Percentiles rank a stretch among this genome's conserved stretches.
These are phyloP conservation scores for Sphyrna mokarran DNA, from an alignment of 2,113 vertebrate genomes.

Conservation along the genomic window DNA sequence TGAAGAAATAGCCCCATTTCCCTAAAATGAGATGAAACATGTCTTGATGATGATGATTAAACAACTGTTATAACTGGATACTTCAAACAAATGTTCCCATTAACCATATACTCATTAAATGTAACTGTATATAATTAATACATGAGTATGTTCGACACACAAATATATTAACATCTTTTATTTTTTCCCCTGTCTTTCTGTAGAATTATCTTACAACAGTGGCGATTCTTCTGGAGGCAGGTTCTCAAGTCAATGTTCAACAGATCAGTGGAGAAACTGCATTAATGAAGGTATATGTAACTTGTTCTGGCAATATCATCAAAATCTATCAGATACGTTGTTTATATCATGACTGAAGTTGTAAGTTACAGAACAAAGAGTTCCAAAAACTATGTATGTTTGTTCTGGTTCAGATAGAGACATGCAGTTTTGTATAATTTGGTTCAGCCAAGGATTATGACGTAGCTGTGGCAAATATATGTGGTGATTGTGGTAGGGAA, in stretches of 20 bases:
- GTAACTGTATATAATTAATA: background rate
- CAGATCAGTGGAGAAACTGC: constrained; percentile 82
- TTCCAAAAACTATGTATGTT: background rate
- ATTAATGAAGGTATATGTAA: constrained; percentile 79
- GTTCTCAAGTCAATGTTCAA: constrained; percentile 81
- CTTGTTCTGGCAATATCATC: background rate
- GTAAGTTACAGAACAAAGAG: background rate
- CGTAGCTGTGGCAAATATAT: background rate
- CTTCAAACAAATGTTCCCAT: background rate
- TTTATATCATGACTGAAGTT: background rate
- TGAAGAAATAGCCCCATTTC: background rate
- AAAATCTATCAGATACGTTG: too few species aligned
- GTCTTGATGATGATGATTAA: background rate
- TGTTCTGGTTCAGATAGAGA: background rate
- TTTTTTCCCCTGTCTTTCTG: constrained; percentile 23
- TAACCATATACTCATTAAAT: background rate
- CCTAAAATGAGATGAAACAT: background rate
- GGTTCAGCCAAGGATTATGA: background rate
- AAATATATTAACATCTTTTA: background rate
- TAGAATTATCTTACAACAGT: constrained; percentile 92
- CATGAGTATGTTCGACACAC: background rate
- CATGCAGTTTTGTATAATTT: background rate
- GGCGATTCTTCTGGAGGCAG: constrained; percentile 87
- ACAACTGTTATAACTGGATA: background rate
- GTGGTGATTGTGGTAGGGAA: background rate